These are phyloP conservation scores for Pipistrellus nathusii DNA, from an alignment of 2,797 vertebrate species.

Conservation along the genomic window DNA sequence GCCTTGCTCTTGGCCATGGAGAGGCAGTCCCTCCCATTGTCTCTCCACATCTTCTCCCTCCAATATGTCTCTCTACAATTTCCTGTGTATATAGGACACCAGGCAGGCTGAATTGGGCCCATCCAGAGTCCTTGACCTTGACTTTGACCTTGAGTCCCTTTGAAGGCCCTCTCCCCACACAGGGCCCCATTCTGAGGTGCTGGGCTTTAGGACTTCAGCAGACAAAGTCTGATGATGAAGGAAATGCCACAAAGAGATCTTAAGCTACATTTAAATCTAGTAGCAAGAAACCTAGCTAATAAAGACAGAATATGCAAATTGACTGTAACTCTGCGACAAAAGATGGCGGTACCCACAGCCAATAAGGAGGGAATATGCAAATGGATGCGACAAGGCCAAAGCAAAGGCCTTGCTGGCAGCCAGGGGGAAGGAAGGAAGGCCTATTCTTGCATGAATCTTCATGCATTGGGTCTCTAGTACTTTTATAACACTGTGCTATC, in stretches of 20 bases:
- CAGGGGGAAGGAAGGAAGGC: too few species aligned
- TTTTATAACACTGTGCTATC: background rate
- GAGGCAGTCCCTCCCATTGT: background rate
- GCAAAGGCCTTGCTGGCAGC: too few species aligned
- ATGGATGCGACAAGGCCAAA: too few species aligned
- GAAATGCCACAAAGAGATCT: conserved; percentile 68
- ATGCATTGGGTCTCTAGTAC: too few species aligned
- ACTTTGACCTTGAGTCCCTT: background rate
- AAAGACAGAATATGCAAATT: too few species aligned
- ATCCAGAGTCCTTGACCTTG: background rate
- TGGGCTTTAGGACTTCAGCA: background rate
- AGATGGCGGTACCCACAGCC: too few species aligned
- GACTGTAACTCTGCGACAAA: too few species aligned
- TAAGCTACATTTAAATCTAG: conserved; percentile 67
- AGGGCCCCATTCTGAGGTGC: background rate
- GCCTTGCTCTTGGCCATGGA: background rate
- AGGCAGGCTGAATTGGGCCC: background rate
- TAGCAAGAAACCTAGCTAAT: background rate
- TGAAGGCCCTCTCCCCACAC: background rate
- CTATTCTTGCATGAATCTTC: too few species aligned
- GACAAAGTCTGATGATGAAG: conserved; percentile 63
- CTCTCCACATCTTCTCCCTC: background rate
- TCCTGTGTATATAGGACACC: background rate
- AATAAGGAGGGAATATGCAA: too few species aligned
- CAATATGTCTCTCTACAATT: background rate